These are phyloP conservation scores for Ceriagrion tenellum DNA, from an alignment of 2,888 invertebrate genomes.

Conservation along the genomic window DNA sequence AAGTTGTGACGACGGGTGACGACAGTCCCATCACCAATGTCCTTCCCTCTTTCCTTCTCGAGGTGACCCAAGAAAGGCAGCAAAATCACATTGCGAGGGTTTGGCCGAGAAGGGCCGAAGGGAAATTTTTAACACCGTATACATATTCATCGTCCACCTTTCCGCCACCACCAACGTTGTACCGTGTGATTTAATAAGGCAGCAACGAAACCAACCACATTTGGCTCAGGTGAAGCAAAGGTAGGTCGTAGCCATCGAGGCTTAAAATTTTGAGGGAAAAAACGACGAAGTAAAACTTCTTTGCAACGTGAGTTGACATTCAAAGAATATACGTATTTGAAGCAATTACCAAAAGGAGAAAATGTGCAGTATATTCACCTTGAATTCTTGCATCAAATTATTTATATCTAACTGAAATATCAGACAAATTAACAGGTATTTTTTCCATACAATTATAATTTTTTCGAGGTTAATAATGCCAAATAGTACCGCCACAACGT, in stretches of 20 bases:
- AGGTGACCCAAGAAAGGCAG: background rate
- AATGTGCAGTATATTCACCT: too few relatives aligned
- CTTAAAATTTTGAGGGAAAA: background rate
- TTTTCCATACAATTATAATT: too few relatives aligned
- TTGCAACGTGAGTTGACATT: background rate
- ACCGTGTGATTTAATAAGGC: background rate
- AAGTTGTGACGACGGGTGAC: background rate
- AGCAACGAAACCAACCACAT: background rate
- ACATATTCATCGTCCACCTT: constrained; percentile 21
- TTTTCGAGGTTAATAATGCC: too few relatives aligned
- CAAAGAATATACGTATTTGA: too few relatives aligned
- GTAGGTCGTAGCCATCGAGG: background rate
- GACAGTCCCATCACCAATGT: background rate
- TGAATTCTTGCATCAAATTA: too few relatives aligned
- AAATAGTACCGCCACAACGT: too few relatives aligned
- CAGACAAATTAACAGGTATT: too few relatives aligned
- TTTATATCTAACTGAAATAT: too few relatives aligned
- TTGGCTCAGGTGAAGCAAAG: background rate
- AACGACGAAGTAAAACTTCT: background rate
- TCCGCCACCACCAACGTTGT: background rate
- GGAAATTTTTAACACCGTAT: background rate
- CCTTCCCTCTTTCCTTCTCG: background rate
- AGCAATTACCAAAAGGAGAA: too few relatives aligned
- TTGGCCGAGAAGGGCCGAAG: background rate
- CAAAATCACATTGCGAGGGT: background rate